A percentile compares a stretch with the other conserved stretches of the same genome.
These are phyloP conservation scores for Plectrocnemia conspersa DNA, from an alignment of 1,140 invertebrate genomes.

Conservation along the genomic window DNA sequence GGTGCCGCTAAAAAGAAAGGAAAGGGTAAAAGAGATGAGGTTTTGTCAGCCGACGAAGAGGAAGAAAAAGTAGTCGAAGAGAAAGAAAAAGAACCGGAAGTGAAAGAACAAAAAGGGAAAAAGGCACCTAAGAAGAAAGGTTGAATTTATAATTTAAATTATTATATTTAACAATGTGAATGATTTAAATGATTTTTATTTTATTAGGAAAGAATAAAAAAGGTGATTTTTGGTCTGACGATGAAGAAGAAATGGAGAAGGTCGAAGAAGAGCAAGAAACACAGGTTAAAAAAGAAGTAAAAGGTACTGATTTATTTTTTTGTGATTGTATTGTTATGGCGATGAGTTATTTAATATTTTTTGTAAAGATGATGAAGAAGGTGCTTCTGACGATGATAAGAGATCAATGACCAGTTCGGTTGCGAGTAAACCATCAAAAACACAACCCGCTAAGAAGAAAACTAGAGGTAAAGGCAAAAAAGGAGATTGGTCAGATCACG, in stretches of 20 bases:
- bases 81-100: constrained; percentile 34
- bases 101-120: constrained; percentile 40
- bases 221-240: constrained; percentile 52
- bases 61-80: constrained; percentile 33
- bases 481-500: constrained; percentile 42
- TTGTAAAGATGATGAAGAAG: constrained; percentile 45
- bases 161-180: too few relatives aligned
- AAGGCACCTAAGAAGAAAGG: too few relatives aligned
- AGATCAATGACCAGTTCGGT: constrained; percentile 46
- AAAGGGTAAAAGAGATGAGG: constrained; percentile 29
- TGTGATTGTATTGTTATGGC: too few relatives aligned
- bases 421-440: constrained; percentile 35
- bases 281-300: too few relatives aligned
- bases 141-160: too few relatives aligned
- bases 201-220: constrained; percentile 50
- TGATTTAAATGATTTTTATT: too few relatives aligned
- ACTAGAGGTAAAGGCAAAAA: constrained; percentile 42
- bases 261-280: too few relatives aligned
- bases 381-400: constrained; percentile 38
- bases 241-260: too few relatives aligned
- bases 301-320: too few relatives aligned
- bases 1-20: constrained; percentile 45
- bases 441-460: constrained; percentile 38
- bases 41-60: constrained; percentile 16
- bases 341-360: constrained; percentile 34